Conservation (phyloP, 2,888 invertebrate species). For the Pterobdella sp. region DNA sequence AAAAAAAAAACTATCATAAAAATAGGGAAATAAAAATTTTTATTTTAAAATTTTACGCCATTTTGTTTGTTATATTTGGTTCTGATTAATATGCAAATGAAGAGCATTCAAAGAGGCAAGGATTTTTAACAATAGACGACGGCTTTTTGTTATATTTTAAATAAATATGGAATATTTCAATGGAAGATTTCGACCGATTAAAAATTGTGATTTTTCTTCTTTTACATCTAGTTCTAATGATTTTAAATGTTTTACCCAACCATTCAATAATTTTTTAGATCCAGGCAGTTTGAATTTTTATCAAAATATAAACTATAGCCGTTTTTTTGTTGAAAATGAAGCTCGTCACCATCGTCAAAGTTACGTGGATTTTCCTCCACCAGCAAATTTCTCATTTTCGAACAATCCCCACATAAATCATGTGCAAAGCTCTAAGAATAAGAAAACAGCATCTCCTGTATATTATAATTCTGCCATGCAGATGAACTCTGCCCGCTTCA, state of each 20-base stretch:
- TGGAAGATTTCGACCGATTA: constrained; percentile 20
- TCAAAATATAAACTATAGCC: constrained; percentile 21
- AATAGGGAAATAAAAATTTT: not conserved
- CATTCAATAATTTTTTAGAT: constrained; percentile 26
- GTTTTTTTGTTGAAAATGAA: constrained; percentile 25
- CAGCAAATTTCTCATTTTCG: not conserved
- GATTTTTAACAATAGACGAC: not conserved
- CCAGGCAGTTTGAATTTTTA: constrained; percentile 22
- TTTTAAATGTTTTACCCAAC: constrained; percentile 23
- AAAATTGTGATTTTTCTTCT: constrained; percentile 18
- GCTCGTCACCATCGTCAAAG: constrained; percentile 11
- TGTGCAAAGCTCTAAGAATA: not conserved
- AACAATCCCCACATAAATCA: not conserved
- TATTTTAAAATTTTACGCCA: not conserved
- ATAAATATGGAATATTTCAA: constrained; percentile 26
- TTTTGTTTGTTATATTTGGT: not conserved
- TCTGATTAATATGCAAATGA: not conserved
- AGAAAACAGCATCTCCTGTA: constrained; percentile 8
- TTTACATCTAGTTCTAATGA: constrained; percentile 11
- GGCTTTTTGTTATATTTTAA: not conserved
- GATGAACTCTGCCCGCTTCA: not conserved
- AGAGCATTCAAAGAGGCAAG: not conserved
- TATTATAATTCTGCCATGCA: constrained; percentile 19
- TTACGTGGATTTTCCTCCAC: constrained; percentile 8
- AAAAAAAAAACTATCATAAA: too few species aligned